These are phyloP conservation scores for Caerostris darwini DNA, from an alignment of 1,140 invertebrate species.

Conservation along the genomic window DNA sequence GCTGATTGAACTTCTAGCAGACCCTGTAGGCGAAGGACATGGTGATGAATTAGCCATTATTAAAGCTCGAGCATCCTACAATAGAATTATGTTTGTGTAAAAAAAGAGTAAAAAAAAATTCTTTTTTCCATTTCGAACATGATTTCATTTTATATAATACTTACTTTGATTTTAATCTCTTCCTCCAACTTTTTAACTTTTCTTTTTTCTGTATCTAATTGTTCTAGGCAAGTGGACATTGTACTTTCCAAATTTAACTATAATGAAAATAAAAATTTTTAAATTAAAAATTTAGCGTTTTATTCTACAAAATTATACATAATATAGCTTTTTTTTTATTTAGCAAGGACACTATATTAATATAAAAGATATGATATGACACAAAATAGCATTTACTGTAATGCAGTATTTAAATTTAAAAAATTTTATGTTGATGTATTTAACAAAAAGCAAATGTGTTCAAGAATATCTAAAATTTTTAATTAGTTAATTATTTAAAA, in stretches of 20 bases:
- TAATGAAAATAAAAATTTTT: background rate
- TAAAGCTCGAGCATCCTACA: conserved; percentile 63
- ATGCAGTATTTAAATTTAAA: too few species aligned
- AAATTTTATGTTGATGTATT: too few species aligned
- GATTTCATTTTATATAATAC: background rate
- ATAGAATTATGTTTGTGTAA: background rate
- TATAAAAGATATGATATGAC: too few species aligned
- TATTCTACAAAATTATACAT: background rate
- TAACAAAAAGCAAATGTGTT: too few species aligned
- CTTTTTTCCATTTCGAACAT: background rate
- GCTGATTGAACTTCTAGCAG: conserved; percentile 68
- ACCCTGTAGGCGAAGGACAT: conserved; percentile 72
- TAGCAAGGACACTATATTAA: too few species aligned
- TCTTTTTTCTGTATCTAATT: conserved; percentile 64
- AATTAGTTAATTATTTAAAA: too few species aligned
- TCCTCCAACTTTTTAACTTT: conserved; percentile 70
- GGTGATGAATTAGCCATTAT: conserved; percentile 63
- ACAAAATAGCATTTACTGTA: too few species aligned
- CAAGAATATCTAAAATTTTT: too few species aligned
- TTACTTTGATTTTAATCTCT: conserved; percentile 73
- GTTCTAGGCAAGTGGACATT: conserved; percentile 67
- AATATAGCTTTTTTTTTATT: too few species aligned
- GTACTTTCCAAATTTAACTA: conserved; percentile 69
- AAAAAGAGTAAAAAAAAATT: background rate
- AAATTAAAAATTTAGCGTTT: background rate